Evolutionary conservation across 1,140 invertebrate genomes (phyloP), one percentile per base, ranked within the genome.

Genomic region (Berghia stephanieae): DNA sequence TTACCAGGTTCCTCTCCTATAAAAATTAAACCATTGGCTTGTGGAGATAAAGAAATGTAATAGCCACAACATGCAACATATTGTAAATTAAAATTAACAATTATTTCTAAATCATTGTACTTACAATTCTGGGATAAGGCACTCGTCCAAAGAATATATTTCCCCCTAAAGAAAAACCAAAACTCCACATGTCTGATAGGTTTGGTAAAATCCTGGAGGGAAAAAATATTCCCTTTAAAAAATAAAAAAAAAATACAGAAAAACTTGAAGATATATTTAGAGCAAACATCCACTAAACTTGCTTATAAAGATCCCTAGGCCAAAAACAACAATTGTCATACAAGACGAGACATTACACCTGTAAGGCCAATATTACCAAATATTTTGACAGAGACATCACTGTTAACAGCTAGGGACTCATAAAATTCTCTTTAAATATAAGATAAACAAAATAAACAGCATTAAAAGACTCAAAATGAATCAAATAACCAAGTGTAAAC

Each of bases 161-260:
- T 91, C 99, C 98, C 98, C 98, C 99, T 1, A 99, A 90, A 52
- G 99, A 92, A 89, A 99, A 97, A 67, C 98, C 98, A 92, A 98
- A 99, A 90, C 96, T 98, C 98, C 98, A 99, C 95, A 99, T 97
- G 88, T 99, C 98, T 81, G 97, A 99, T 92, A 99, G 99, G 89
- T n/a, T 97, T 99, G 76, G 98, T 98, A 91, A 90, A 89, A 83
- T 84, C 82, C 84, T 88, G 85, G 49, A 82, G 81, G 78, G 83
- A 81, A 78, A n/a, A 49, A 8, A 36, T 18, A 38, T n/a, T n/a
- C n/a, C n/a, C n/a, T n/a, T n/a, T n/a, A 60, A 43, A 57, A 71
- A 27, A 43, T n/a, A n/a, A 55, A 31, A 49, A 44, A 10, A 36
- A 43, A 67, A n/a, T 71, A 40, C 2, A 52, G n/a, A 38, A 79